Evolutionary conservation across 2,797 vertebrate species (phyloP), one percentile per base, ranked within the genome.

Genomic region (Phrynocephalus vlangalii): DNA sequence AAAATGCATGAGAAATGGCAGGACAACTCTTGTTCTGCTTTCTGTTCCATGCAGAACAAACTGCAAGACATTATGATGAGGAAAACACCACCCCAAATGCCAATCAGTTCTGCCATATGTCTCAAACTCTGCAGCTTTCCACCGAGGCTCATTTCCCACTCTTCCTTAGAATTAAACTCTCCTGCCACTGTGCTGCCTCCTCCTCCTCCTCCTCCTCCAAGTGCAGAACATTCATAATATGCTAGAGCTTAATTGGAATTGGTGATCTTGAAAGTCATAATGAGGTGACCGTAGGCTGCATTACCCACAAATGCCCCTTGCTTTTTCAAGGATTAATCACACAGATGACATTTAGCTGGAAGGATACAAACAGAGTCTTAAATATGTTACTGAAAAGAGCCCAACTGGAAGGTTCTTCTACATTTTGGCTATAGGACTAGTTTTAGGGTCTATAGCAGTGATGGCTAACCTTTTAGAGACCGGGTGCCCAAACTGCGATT

Each of bases 161-260:
- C 52, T 71, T 71, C 70, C 52, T 71, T 71, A 81, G 38, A 72
- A 48, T 50, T 56, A 60, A 76, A 68, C 56, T 28, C 38, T 18
- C n/a, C 20, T 77, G 68, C n/a, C 86, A 0, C 78, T 75, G 83
- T 73, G 44, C 85, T 73, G 24, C n/a, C 79, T 89, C 52, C 84
- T 6, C 85, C 91, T 88, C 56, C 82, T 6, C 85, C 91, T 88
- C 52, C 84, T 6, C 85, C 91, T 88, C 56, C 82, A 88, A 90
- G 75, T 86, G 66, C 1, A 79, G 60, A 92, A 79, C 30, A 82
- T 67, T 87, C 56, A 11, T 79, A 88, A 80, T 33, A 50, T 72
- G 13, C 72, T 85, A 28, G 79, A 87, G 33, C 30, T 86, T 87
- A 86, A 91, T 91, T 87, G 83, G 86, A 91, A 82, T 56, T 78